Conservation (phyloP, 2,113 vertebrate genomes). For the Mus musculus region DNA sequence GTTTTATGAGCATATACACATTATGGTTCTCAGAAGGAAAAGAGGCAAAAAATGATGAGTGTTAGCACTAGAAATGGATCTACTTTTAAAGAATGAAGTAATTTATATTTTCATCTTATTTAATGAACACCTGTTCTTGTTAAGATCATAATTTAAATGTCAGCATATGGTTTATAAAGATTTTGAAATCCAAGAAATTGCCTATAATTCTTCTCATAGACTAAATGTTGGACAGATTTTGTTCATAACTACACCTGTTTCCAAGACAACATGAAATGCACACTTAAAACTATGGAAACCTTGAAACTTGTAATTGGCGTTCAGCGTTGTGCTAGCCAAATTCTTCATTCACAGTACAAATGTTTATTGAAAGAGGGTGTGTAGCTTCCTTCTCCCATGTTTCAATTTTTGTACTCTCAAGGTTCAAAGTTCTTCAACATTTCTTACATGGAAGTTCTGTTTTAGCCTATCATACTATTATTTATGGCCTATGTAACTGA, state of each 20-base stretch:
- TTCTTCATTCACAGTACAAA: slow-evolving; percentile 54
- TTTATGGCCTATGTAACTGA: background rate
- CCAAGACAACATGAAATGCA: slow-evolving; percentile 54
- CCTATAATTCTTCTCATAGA: background rate
- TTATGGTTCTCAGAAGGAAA: background rate
- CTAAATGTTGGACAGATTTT: slow-evolving; percentile 39
- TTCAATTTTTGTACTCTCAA: background rate
- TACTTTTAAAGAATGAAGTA: slow-evolving; percentile 3
- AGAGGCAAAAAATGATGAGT: background rate
- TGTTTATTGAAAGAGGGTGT: slow-evolving; percentile 37
- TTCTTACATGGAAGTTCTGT: background rate
- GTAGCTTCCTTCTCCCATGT: background rate
- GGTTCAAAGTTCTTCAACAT: background rate
- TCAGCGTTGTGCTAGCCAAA: background rate
- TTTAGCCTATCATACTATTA: background rate
- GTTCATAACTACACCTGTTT: slow-evolving; percentile 55
- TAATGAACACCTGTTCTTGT: slow-evolving; percentile 21
- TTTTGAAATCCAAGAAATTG: slow-evolving; percentile 46
- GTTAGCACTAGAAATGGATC: background rate
- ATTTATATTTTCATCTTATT: slow-evolving; percentile 43
- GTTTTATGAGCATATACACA: background rate
- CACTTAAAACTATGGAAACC: background rate
- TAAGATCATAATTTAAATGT: slow-evolving; percentile 19
- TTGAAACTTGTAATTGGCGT: slow-evolving; percentile 41
- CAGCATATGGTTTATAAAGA: background rate